Base-by-base conservation (phyloP, 2,888 invertebrate species). In the Atethmia centrago region DNA sequence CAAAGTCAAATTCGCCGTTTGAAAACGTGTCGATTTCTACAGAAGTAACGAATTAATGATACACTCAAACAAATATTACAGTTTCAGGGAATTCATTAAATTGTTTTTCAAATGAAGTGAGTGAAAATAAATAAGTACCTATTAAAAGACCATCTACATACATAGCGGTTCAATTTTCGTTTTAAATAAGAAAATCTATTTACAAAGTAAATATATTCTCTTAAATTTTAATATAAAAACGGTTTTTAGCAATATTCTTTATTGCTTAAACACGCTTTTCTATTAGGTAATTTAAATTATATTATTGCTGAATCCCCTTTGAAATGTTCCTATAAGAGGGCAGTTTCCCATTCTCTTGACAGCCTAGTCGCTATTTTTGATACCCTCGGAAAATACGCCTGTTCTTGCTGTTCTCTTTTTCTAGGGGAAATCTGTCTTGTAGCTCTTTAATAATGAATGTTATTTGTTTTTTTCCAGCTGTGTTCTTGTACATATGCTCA, bases 401-500 rank as follows among this genome's bases (percentile, higher is more conserved):
- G 21, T 68, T 49, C 21, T 28, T 16, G 16, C 8, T 49, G 7
- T 28, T 5, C 5, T 53, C 19, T n/a, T 42, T 51, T 55, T 71
- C 25, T 7, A 31, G 7, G 0, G 5, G 25, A 49, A 47, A 8
- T 49, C 14, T 59, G 14, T n/a, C 36, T 36, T 45, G 2, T 14
- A n/a, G 16, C 28, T 19, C 28, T 16, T 67, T 16, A 56, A 45
- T 67, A 21, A 62, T 61, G 0, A 36, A 47, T 53, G 0, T 71
- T 25, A 25, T 68, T 40, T 21, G 59, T 71, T 79, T 71, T 14
- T 67, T 92, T 97, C 19, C 96, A 98, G 99, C 98, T 19, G 90
- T 97, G 31, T 61, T 97, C 7, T 92, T 98, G 76, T 99, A 99
- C 93, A 93, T 98, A 68, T 92, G 97, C 63, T 97, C 98, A 1